phyloP scores from a whole-genome alignment of 2,888 invertebrate genomes.

The Epinotia bilunana region DNA sequence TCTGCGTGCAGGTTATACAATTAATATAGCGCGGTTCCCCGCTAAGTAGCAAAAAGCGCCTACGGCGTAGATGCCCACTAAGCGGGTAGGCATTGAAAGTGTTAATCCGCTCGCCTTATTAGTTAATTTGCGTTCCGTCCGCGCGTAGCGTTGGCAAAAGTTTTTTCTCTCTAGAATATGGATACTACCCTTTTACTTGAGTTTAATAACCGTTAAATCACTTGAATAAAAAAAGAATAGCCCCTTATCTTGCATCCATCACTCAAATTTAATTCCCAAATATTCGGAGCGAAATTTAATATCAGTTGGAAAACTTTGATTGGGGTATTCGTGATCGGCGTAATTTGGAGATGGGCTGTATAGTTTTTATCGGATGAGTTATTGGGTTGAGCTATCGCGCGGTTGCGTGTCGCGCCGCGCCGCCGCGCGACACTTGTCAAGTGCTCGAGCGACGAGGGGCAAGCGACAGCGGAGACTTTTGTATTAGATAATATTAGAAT shows the following conservation, averaged over 20 bases:
- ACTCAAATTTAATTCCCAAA: constrained; percentile 25
- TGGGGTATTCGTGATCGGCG: constrained; percentile 53
- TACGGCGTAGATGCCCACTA: too few relatives aligned
- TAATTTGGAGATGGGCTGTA: constrained; percentile 45
- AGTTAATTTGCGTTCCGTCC: too few relatives aligned
- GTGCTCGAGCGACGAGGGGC: neutral
- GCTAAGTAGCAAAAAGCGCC: too few relatives aligned
- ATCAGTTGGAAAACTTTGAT: constrained; percentile 32
- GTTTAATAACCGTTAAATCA: constrained; percentile 8
- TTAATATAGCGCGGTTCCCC: too few relatives aligned
- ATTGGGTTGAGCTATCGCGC: constrained; percentile 48
- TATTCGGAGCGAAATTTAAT: constrained; percentile 34
- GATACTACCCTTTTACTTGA: constrained; percentile 1
- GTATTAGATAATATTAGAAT: too few relatives aligned
- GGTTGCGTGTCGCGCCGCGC: constrained; percentile 29
- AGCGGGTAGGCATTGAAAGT: too few relatives aligned
- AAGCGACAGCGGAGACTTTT: neutral
- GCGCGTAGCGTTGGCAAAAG: too few relatives aligned
- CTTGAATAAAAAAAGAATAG: neutral
- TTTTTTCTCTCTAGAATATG: neutral
- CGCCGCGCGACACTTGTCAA: constrained; percentile 10
- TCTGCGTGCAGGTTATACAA: too few relatives aligned
- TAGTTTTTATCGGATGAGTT: constrained; percentile 41
- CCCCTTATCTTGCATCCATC: constrained; percentile 34
- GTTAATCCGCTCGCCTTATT: too few relatives aligned